phyloP scores from a whole-genome alignment of 2,797 vertebrate species.

The Dromococcyx pavoninus region DNA sequence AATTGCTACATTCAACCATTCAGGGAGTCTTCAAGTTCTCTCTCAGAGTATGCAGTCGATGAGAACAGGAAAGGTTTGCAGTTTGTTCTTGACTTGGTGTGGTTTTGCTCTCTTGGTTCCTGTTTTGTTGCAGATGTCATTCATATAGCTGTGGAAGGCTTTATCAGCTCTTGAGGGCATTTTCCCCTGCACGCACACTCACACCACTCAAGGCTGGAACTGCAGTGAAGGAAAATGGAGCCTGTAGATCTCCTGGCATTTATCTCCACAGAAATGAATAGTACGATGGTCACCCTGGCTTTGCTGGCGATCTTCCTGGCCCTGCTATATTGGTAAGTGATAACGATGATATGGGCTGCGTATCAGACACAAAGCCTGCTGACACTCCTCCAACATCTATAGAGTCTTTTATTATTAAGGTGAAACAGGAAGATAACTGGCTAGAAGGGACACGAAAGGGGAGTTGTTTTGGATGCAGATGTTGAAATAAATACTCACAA shows the following conservation, averaged over 20 bases:
- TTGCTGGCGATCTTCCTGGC: conserved; percentile 50
- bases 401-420: background rate
- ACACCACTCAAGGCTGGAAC: background rate
- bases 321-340: conserved; percentile 79
- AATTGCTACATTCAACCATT: conserved; percentile 61
- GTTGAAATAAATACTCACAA: background rate
- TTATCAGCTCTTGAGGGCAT: background rate
- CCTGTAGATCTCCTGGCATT: conserved; percentile 4
- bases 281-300: conserved; percentile 46
- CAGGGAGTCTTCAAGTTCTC: conserved; percentile 63
- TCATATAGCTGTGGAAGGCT: background rate
- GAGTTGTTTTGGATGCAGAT: background rate
- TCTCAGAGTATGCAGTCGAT: background rate
- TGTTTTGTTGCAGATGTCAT: conserved; percentile 41
- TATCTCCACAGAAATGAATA: conserved; percentile 20
- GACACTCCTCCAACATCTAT: background rate
- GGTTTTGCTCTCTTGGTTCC: conserved; percentile 37
- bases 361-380: background rate
- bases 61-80: conserved; percentile 51
- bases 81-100: background rate
- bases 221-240: conserved; percentile 63
- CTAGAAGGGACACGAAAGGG: background rate
- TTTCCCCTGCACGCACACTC: background rate
- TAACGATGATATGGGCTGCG: accelerated
- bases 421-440: background rate